phyloP scores from a whole-genome alignment of 2,888 invertebrate genomes.

The Zaprionus obscuricornis region DNA sequence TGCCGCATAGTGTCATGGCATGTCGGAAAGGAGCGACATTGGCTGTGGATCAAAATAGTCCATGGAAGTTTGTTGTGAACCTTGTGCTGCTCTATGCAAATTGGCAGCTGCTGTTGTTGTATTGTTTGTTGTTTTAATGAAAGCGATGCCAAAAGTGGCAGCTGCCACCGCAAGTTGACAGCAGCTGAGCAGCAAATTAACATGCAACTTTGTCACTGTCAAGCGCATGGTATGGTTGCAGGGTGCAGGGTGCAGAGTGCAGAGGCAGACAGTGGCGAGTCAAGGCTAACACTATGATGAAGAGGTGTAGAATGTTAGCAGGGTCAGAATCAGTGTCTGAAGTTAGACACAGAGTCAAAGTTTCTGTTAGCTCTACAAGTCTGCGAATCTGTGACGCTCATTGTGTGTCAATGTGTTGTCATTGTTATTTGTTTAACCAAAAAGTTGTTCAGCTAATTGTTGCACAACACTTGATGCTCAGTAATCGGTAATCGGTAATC shows the following conservation, averaged over 20 bases:
- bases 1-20: no score
- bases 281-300: no score
- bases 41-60: no score
- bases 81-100: slow-evolving; percentile 50
- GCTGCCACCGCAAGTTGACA: slow-evolving; percentile 42
- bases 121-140: slow-evolving; percentile 41
- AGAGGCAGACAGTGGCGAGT: slow-evolving; percentile 1
- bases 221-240: no score
- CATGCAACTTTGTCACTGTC: slow-evolving; percentile 46
- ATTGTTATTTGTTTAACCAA: slow-evolving; percentile 47
- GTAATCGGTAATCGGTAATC: slow-evolving; percentile 36
- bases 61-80: no score
- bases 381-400: no score
- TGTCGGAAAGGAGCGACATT: no score
- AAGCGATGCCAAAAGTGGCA: slow-evolving; percentile 51
- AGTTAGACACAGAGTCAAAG: no score
- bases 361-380: no score
- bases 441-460: slow-evolving; percentile 59
- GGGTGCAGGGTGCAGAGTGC: no score
- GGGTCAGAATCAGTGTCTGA: no score
- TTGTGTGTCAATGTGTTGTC: slow-evolving; percentile 52
- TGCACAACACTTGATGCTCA: slow-evolving; percentile 32
- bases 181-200: slow-evolving; percentile 53
- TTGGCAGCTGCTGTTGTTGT: slow-evolving; percentile 31
- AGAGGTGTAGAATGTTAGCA: no score